Percentiles rank a stretch among this genome's conserved stretches.
These are phyloP conservation scores for Meta bourneti DNA, from an alignment of 2,888 invertebrate genomes.

Conservation along the genomic window DNA sequence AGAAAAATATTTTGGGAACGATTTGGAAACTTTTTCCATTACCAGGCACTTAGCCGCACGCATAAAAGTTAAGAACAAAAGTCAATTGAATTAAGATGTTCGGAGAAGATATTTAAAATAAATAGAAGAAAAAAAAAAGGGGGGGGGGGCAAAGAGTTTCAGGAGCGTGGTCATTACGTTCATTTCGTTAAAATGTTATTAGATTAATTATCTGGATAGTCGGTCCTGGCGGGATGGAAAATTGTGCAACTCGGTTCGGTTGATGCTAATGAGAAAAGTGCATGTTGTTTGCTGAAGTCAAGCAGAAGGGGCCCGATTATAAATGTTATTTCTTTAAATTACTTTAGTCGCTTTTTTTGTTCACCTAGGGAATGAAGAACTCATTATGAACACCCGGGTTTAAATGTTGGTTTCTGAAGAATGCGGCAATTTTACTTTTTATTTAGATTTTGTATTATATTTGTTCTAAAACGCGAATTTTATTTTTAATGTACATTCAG, in stretches of 20 bases:
- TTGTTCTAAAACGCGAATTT: no score
- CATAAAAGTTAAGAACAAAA: neutral
- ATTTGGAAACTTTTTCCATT: neutral
- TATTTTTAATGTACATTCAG: no score
- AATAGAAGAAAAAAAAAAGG: neutral
- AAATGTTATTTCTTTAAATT: neutral
- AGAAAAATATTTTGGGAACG: neutral
- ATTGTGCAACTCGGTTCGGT: neutral
- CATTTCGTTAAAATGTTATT: neutral
- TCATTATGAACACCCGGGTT: neutral
- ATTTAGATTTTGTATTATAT: no score
- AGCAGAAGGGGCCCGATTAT: neutral
- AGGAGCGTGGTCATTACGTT: neutral
- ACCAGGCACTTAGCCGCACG: neutral
- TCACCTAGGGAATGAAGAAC: neutral
- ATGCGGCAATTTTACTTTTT: neutral
- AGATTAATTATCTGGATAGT: neutral
- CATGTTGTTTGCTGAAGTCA: neutral
- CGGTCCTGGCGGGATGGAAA: neutral
- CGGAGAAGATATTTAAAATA: neutral
- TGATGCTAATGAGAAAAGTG: neutral
- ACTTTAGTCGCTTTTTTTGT: neutral
- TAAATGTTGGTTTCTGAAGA: neutral
- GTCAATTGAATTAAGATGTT: neutral
- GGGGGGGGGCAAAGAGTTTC: neutral